Evolutionary conservation across 2,888 invertebrate genomes (phyloP), one percentile per base, ranked within the genome.

Genomic region (Pherbina coryleti): DNA sequence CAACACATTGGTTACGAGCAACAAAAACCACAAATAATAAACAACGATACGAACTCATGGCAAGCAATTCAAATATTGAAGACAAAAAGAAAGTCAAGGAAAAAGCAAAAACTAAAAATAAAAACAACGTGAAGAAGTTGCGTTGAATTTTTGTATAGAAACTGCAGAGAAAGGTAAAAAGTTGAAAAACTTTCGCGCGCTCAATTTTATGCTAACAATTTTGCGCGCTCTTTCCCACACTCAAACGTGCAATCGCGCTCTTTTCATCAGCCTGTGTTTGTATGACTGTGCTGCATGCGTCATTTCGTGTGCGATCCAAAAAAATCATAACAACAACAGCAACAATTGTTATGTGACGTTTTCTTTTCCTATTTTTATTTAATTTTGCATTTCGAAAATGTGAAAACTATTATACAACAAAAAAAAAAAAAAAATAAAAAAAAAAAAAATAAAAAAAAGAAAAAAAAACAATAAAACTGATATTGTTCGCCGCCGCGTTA

Each of bases 141-240:
- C 80, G 76, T 25, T 77, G 81, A 81, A 83, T 83, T 85, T 86
- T 86, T 86, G 86, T 86, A 85, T 86, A 86, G 86, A 86, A 86
- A 86, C 85, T 86, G 86, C 84, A 83, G 86, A 86, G 86, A 86
- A 86, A 86, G 83, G 85, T 85, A 84, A 85, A 86, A 86, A 86
- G 86, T 85, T 84, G 85, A 84, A 86, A 86, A 86, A 84, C 70
- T 67, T 75, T 66, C 70, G 76, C 77, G 34, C n/a, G 22, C 19
- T 73, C 44, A 44, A 44, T 44, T 44, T 44, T 11, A 44, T 14
- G 44, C 34, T n/a, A 37, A 31, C 66, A n/a, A 28, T 14, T 57
- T 53, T 34, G 53, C 11, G 53, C 67, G 44, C 76, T 69, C 28
- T 60, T 22, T 60, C 28, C 28, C 28, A 28, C 22, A 19, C 9